These are phyloP conservation scores for Drosophila greeni DNA, from an alignment of 2,888 invertebrate species.

Conservation along the genomic window DNA sequence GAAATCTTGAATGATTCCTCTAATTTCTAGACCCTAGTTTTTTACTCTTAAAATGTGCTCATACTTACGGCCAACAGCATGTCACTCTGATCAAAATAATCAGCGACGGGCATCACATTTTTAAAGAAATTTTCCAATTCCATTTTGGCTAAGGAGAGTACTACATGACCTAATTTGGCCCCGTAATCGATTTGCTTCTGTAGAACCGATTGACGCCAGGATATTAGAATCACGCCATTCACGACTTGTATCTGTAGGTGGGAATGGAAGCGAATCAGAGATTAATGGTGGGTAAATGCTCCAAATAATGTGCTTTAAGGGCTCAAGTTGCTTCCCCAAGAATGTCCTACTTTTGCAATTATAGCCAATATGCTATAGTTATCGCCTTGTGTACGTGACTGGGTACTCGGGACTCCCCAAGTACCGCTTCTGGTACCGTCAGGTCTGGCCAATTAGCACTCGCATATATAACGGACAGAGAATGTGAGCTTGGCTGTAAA, in stretches of 20 bases:
- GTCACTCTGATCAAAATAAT: constrained; percentile 93
- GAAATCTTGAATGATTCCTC: no score
- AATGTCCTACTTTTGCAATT: constrained; percentile 15
- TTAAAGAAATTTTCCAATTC: constrained; percentile 93
- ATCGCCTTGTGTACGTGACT: constrained; percentile 11
- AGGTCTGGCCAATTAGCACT: constrained; percentile 39
- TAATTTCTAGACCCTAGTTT: no score
- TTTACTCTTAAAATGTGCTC: background rate
- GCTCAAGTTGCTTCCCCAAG: no score
- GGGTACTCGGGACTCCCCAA: constrained; percentile 8
- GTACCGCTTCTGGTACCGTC: constrained; percentile 1
- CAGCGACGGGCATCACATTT: constrained; percentile 93
- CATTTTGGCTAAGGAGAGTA: constrained; percentile 90
- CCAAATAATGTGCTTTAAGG: background rate
- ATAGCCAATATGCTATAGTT: constrained; percentile 4
- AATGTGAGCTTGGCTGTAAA: constrained; percentile 42
- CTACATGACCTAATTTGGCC: constrained; percentile 89
- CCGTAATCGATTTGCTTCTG: constrained; percentile 95
- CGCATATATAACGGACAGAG: constrained; percentile 19
- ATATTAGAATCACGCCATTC: constrained; percentile 90
- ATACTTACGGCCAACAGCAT: constrained; percentile 84
- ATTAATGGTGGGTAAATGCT: background rate
- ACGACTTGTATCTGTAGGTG: constrained; percentile 88
- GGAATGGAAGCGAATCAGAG: background rate
- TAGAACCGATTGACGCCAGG: constrained; percentile 91